A percentile compares a stretch with the other conserved stretches of the same genome.
phyloP scores from a whole-genome alignment of 1,140 invertebrate species.

The Hyposmocoma kahamanoa region DNA sequence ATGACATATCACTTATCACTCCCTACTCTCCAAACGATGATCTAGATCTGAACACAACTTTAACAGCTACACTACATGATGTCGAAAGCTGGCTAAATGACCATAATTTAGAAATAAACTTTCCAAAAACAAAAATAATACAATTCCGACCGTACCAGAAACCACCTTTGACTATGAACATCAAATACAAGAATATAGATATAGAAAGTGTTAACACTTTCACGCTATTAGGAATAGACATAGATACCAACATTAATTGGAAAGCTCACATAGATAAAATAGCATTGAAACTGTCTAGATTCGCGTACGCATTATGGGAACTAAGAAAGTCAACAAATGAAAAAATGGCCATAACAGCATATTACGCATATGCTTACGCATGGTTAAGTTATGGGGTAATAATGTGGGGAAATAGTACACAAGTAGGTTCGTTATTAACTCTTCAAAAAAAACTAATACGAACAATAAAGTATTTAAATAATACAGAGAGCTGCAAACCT shows the following conservation, averaged over 20 bases:
- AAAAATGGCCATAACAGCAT: background rate
- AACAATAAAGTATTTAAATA: background rate
- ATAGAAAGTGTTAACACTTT: background rate
- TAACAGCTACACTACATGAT: background rate
- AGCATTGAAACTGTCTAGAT: background rate
- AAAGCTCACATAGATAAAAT: background rate
- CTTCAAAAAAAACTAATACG: background rate
- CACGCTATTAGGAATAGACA: background rate
- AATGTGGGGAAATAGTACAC: background rate
- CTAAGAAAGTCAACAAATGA: background rate
- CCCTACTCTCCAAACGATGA: background rate
- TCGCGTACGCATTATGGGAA: background rate
- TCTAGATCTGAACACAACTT: background rate
- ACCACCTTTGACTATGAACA: background rate
- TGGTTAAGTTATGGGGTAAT: background rate
- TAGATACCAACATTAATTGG: background rate
- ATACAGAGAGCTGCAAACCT: background rate
- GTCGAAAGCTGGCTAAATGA: background rate
- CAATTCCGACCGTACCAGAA: background rate
- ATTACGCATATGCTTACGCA: background rate
- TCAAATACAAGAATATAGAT: background rate
- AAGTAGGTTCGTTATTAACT: background rate
- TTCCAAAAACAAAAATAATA: background rate
- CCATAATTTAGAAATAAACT: background rate
- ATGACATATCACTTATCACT: slow-evolving; percentile 2